Base-by-base conservation (phyloP, 2,113 vertebrate genomes). In the Sinocyclocheilus anophthalmus region DNA sequence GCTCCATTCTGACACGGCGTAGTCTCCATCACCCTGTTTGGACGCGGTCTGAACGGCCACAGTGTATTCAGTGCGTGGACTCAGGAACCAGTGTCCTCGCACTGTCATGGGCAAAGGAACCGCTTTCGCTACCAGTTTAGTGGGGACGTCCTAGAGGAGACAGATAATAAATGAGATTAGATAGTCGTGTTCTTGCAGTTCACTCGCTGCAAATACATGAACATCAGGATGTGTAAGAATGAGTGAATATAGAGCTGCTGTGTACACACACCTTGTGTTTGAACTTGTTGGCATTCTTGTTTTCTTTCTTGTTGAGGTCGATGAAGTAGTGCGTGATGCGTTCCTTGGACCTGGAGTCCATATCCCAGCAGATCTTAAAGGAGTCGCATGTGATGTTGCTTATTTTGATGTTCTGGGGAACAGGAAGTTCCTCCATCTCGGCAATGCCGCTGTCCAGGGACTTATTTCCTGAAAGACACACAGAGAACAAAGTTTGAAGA, bases 211-310 rank as follows among this genome's bases (percentile, higher is more conserved):
- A 42, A 72, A 42, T 37, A n/a, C 37, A 12, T 12, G 39, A 22
- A 69, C 14, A 37, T 10, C 67, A 76, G 39, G 2, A 6, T 76
- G 24, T 50, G 14, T 39, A 75, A 2, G 72, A 5, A 48, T 20
- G 9, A 5, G 12, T 42, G n/a, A 75, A 75, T 22, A 42, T 13
- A 48, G 20, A 18, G 76, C 13, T 55, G 50, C 10, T 13, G 48
- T 57, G 53, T 20, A n/a, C 20, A 81, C 55, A n/a, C 95, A 99
- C 98, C 98, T 99, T 99, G 92, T 99, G 98, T 91, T 99, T 99
- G 95, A 99, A 99, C 93, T 99, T 99, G 93, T 99, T 99, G 77
- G 98, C 99, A 92, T 99, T 99, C 94, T 99, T 99, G 94, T 99
- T 99, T 92, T 99, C 98, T 93, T 99, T 99, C 94, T 99, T 99